Evolutionary conservation across 2,113 vertebrate genomes (phyloP), one percentile per base, ranked within the genome.

Genomic region (Oncorhynchus tshawytscha): DNA sequence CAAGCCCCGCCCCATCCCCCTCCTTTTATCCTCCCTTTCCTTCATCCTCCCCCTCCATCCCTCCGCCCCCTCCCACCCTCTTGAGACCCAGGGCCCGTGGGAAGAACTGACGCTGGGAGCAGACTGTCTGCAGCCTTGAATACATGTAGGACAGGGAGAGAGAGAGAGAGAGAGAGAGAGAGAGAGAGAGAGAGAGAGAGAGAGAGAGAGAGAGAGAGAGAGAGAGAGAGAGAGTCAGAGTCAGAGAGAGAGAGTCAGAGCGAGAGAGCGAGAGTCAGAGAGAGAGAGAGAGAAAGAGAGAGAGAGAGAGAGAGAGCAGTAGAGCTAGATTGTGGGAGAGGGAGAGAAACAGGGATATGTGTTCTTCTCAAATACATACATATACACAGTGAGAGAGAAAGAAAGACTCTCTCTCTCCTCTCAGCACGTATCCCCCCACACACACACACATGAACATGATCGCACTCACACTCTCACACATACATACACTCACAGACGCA

Each of bases 81-180:
- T 78, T 73, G 92, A 93, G 92, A 94, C 88, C 89, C 80, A 79
- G 88, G 94, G 93, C 94, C 95, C 94, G 92, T 94, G 95, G 94
- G 93, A 94, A 92, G 92, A 86, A 71, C 80, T 78, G 89, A 88
- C 82, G 91, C 82, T 84, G 84, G 85, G 87, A 91, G 90, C 90
- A 92, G 90, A 92, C 90, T 85, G 91, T 92, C 89, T 93, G 84
- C 89, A 91, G 90, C 88, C 82, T 85, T 90, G 89, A 91, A 92
- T 91, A 91, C 89, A 89, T 88, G 88, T 87, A 90, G 87, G 88
- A 84, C 85, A 82, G 34, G 8, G 39, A 45, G 39, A 9, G 8
- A 45, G 39, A 45, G 39, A 6, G 39, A 45, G 39, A 45, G 39
- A 45, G 34, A 39, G 34, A 8, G 5, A 39, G 34, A 39, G 39